These are phyloP conservation scores for Poecile atricapillus DNA, from an alignment of 2,113 vertebrate genomes.

Conservation along the genomic window DNA sequence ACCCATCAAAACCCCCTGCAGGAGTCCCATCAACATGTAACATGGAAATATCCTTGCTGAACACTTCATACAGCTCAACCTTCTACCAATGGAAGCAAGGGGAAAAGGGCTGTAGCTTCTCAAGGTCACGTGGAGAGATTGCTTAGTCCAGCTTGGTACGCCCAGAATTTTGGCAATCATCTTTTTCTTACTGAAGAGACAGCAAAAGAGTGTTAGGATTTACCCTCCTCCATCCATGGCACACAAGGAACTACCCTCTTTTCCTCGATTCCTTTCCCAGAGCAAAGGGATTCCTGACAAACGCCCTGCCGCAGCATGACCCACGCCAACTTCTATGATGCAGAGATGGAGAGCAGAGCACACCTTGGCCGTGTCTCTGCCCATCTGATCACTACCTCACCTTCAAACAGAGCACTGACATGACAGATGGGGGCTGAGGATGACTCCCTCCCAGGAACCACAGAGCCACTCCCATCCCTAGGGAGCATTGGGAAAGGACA, in stretches of 20 bases:
- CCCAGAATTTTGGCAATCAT: background rate
- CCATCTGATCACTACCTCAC: background rate
- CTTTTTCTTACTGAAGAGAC: background rate
- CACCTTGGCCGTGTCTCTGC: background rate
- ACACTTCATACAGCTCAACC: background rate
- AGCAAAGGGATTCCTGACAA: background rate
- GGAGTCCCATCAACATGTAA: background rate
- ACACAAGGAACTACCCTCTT: background rate
- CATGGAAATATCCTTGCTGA: background rate
- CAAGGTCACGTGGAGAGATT: background rate
- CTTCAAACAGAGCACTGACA: slow-evolving; percentile 22
- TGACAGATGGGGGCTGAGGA: background rate
- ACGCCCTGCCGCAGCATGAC: background rate
- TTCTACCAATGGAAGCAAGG: background rate
- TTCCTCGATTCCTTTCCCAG: background rate
- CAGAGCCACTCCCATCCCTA: background rate
- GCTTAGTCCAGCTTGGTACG: background rate
- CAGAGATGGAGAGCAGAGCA: background rate
- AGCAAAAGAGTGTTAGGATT: background rate
- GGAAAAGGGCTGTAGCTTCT: background rate
- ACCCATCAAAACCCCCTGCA: background rate
- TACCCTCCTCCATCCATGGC: background rate
- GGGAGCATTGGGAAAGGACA: background rate
- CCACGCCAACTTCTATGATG: fast-evolving
- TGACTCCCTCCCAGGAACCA: slow-evolving; percentile 5